Conservation (phyloP, 1,140 invertebrate species). For the Chionoecetes opilio region DNA sequence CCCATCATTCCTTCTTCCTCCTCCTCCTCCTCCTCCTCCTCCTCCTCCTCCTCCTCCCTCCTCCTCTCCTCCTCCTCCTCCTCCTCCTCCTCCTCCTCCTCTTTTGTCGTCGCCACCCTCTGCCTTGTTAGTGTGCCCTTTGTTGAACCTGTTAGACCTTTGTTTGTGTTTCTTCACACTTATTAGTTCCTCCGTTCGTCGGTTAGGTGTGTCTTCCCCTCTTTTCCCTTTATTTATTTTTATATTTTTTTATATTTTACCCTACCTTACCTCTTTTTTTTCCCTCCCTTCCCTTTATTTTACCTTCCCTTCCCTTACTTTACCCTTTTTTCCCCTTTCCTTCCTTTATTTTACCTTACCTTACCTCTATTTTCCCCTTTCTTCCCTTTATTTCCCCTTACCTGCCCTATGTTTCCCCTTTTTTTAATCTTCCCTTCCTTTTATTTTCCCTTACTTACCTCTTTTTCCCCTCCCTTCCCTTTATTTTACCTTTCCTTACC, state of each 20-base stretch:
- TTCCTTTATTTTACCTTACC: no score
- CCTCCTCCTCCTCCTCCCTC: not conserved
- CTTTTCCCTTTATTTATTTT: not conserved
- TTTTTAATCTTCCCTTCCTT: no score
- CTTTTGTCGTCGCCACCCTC: conserved; percentile 16
- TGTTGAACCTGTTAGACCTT: conserved; percentile 8
- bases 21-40: not conserved
- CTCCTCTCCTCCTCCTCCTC: not conserved
- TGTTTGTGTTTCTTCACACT: conserved; percentile 20
- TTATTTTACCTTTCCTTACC: not conserved
- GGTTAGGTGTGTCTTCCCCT: not conserved
- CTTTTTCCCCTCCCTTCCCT: not conserved
- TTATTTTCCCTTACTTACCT: no score
- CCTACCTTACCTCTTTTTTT: no score
- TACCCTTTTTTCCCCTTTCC: no score
- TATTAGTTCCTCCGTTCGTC: not conserved
- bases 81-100: not conserved
- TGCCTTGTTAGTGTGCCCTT: not conserved
- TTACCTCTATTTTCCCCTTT: no score
- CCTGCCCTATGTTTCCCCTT: no score
- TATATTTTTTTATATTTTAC: no score
- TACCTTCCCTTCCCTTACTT: not conserved
- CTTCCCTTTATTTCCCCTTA: no score
- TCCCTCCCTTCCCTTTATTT: not conserved
- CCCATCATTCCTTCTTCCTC: conserved; percentile 11